A percentile compares a stretch with the other conserved stretches of the same genome.
Conservation (phyloP, 2,797 vertebrate genomes). For the Uromys caudimaculatus region DNA sequence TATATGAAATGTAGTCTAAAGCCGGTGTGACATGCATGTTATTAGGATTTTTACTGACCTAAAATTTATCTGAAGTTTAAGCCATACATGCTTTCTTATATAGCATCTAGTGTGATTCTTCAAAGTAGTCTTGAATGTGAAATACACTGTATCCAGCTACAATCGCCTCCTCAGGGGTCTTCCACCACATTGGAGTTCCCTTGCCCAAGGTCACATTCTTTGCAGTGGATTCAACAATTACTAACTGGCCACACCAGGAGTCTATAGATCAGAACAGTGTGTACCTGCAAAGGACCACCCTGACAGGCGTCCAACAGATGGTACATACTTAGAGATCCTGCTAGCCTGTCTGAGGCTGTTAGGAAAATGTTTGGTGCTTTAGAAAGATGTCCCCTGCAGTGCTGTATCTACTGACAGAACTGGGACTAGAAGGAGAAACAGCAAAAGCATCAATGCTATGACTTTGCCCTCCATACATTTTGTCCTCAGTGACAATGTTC, state of each 20-base stretch:
- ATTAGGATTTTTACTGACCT: neutral
- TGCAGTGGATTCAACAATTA: neutral
- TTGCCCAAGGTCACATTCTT: neutral
- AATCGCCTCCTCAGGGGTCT: neutral
- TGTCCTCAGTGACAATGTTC: neutral
- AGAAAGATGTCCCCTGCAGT: neutral
- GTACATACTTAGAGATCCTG: neutral
- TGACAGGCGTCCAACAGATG: neutral
- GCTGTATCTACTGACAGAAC: neutral
- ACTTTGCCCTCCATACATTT: neutral
- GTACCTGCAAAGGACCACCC: neutral
- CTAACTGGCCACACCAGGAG: neutral
- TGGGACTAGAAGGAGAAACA: neutral
- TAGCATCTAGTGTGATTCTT: neutral
- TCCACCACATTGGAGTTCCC: neutral
- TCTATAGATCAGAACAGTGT: neutral
- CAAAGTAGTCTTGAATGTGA: neutral
- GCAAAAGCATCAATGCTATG: neutral
- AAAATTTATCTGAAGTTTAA: neutral
- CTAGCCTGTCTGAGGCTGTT: neutral
- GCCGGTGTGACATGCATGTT: neutral
- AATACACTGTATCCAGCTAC: neutral
- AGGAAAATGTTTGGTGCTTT: neutral
- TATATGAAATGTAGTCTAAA: constrained; percentile 23
- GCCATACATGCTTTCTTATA: neutral